Conservation (phyloP, 2,888 invertebrate genomes). For the Brachyptera putata region DNA sequence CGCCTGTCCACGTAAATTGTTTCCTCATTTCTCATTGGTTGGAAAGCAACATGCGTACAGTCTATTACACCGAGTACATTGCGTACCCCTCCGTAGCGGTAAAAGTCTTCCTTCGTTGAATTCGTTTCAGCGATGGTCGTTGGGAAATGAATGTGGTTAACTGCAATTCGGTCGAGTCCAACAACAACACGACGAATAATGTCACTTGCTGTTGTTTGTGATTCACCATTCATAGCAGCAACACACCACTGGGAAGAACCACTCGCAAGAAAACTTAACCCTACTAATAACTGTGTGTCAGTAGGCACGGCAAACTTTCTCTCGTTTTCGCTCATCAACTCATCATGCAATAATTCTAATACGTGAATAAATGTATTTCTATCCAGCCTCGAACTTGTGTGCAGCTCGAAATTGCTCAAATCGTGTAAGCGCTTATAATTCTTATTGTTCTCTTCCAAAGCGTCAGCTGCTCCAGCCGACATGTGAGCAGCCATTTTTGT, state of each 20-base stretch:
- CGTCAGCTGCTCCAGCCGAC: too few relatives aligned
- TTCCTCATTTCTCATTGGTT: background rate
- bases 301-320: background rate
- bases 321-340: background rate
- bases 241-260: background rate
- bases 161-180: background rate
- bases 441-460: too few relatives aligned
- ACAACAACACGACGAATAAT: slow-evolving; percentile 9
- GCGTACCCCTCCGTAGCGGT: background rate
- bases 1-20: background rate
- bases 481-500: too few relatives aligned
- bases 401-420: background rate
- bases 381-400: background rate
- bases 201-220: background rate
- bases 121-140: slow-evolving; percentile 3
- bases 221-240: background rate
- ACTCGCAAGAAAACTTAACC: background rate
- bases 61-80: slow-evolving; percentile 1
- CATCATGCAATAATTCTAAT: background rate
- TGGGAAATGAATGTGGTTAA: background rate
- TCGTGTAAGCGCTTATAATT: background rate
- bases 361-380: background rate
- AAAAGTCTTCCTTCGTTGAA: background rate
- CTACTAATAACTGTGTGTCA: slow-evolving; percentile 1
- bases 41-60: background rate